Evolutionary conservation across 1,140 invertebrate species (phyloP), one percentile per base, ranked within the genome.

Genomic region (Leptinotarsa undecemlineata): DNA sequence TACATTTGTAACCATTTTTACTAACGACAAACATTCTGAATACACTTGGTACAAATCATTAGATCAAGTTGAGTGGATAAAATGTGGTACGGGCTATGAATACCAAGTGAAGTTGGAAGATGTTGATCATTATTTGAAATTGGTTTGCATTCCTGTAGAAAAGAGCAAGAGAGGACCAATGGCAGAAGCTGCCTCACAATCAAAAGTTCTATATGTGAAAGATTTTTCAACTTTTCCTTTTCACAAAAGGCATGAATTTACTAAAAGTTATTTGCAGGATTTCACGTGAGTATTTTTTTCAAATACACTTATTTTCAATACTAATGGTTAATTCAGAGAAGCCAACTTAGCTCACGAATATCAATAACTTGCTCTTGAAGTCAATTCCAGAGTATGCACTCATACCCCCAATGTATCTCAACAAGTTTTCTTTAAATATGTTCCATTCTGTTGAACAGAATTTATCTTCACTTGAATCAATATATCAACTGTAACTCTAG

Each of bases 161-260:
- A 84, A 84, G 3, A 78, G 79, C 0, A 83, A 83, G 64, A 70
- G 42, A 61, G 93, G 94, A n/a, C 90, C 90, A 63, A 73, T 11
- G 33, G 33, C 33, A 42, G 33, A 42, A 42, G 33, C 33, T 8
- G 82, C 42, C 83, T 88, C 21, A 90, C 90, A 82, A 85, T 87
- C 74, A 84, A 79, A 76, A 51, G 83, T n/a, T 89, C 96, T 33
- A 51, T 71, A 51, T 19, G n/a, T 57, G 78, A 93, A 94, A 33
- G 91, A 90, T 68, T 61, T 79, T 67, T 77, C 80, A 8, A 33
- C 72, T 4, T 96, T 93, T 86, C 94, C 93, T 5, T 96, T 95
- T 88, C 91, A 96, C 85, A 87, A 79, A 1, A 88, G 95, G 70
- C 94, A 96, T 81, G 68, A 81, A 47, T 92, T 90, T 82, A 96